Evolutionary conservation across 2,113 vertebrate species (phyloP), one percentile per base, ranked within the genome.

Genomic region (Microcebus jonahi): DNA sequence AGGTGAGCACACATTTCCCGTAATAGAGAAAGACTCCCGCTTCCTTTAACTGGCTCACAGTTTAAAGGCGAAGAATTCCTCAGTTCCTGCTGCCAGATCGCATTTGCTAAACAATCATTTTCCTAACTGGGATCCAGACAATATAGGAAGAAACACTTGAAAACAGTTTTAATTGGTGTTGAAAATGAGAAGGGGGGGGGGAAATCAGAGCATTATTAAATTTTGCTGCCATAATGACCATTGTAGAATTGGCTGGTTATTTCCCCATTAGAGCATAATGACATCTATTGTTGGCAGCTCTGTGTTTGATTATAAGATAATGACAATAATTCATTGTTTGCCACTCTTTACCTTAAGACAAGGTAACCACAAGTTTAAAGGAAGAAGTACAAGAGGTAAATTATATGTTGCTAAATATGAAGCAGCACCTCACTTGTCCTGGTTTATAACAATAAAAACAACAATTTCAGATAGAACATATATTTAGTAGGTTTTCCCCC

Each of bases 351-450:
- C 67, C 87, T 81, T 94, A 85, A 96, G 95, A 96, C 94, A 94
- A 96, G 97, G 95, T 96, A 97, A 97, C 95, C 94, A 95, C 86
- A 94, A 96, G 86, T 96, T 97, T 98, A 96, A 96, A 96, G 92
- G 82, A 73, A 97, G 96, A 95, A 61, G 90, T 88, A 88, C 85
- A 85, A 97, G 96, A 96, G 67, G 93, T 89, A 97, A 98, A 98
- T 98, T 97, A 97, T 45, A 98, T 39, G 97, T 97, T 97, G 92
- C 95, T 98, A 97, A 97, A 96, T 97, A 95, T 93, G 96, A 97
- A 96, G 53, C 82, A 53, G 92, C 89, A 94, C 95, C 95, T 97
- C 93, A 9, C 91, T 94, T 45, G 79, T 94, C 93, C 96, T 87
- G 93, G 86, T 91, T 97, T 93, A 95, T 97, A 95, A 94, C 93